Percentiles rank a stretch among this genome's conserved stretches.
These are phyloP conservation scores for Ridgeia piscesae DNA, from an alignment of 1,140 invertebrate species.

Conservation along the genomic window DNA sequence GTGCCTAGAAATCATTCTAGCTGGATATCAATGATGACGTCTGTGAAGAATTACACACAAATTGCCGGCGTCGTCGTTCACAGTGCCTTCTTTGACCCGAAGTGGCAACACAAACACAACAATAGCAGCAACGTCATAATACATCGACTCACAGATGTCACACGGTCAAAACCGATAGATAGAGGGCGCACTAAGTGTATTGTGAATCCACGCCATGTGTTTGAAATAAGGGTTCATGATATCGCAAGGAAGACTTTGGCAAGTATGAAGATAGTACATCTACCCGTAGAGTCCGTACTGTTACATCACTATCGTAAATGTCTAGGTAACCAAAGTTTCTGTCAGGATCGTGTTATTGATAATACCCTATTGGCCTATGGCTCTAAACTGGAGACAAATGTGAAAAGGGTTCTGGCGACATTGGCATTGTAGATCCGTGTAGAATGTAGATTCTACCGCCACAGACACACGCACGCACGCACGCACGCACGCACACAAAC, in stretches of 20 bases:
- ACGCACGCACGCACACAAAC: no score
- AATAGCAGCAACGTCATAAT: neutral
- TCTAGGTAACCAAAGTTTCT: conserved; percentile 35
- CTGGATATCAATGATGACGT: conserved; percentile 37
- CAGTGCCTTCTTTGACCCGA: conserved; percentile 49
- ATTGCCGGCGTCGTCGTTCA: conserved; percentile 38
- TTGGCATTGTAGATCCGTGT: no score
- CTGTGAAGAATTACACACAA: neutral
- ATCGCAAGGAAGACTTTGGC: conserved; percentile 43
- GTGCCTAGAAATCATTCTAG: conserved; percentile 39
- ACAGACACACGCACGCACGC: no score
- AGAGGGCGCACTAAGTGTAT: conserved; percentile 47
- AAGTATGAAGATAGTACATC: conserved; percentile 27
- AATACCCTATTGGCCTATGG: neutral
- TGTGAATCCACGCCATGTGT: conserved; percentile 43
- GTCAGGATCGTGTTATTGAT: neutral
- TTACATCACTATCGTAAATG: conserved; percentile 82
- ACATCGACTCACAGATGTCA: conserved; percentile 13
- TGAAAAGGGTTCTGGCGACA: no score
- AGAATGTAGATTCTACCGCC: no score
- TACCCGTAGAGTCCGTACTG: conserved; percentile 72
- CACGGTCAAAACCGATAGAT: conserved; percentile 38
- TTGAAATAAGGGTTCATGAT: conserved; percentile 56
- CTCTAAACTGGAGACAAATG: no score
- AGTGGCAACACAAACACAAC: neutral